A percentile compares a stretch with the other conserved stretches of the same genome.
phyloP scores from a whole-genome alignment of 2,888 invertebrate genomes.

The Barypeithes pellucidus region DNA sequence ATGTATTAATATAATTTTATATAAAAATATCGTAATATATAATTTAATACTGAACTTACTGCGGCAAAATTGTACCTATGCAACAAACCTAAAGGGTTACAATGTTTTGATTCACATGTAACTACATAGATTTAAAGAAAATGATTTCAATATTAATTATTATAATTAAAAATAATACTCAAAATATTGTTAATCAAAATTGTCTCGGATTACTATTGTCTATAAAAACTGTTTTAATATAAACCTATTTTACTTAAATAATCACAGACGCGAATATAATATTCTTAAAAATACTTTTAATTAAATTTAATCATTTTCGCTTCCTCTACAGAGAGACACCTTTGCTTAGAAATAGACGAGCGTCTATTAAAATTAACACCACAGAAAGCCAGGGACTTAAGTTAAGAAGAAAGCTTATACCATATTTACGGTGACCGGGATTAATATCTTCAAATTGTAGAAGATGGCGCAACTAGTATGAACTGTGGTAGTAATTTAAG shows the following conservation, averaged over 20 bases:
- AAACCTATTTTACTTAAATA: constrained; percentile 5
- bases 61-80: neutral
- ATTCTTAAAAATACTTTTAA: constrained; percentile 2
- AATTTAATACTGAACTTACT: neutral
- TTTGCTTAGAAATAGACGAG: neutral
- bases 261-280: constrained; percentile 10
- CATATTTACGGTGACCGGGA: neutral
- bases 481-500: too few relatives aligned
- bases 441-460: neutral
- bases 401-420: neutral
- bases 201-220: too few relatives aligned
- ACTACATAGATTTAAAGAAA: too few relatives aligned
- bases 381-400: neutral
- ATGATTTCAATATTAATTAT: too few relatives aligned
- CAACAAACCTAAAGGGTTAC: too few relatives aligned
- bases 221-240: neutral
- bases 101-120: too few relatives aligned
- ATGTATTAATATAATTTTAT: neutral
- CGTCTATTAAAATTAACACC: too few relatives aligned
- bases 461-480: neutral
- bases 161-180: too few relatives aligned
- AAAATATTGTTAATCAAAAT: too few relatives aligned
- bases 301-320: neutral
- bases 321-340: neutral
- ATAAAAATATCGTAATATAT: neutral